phyloP scores from a whole-genome alignment of 2,888 invertebrate species.

The Dysmachus trigonus region DNA sequence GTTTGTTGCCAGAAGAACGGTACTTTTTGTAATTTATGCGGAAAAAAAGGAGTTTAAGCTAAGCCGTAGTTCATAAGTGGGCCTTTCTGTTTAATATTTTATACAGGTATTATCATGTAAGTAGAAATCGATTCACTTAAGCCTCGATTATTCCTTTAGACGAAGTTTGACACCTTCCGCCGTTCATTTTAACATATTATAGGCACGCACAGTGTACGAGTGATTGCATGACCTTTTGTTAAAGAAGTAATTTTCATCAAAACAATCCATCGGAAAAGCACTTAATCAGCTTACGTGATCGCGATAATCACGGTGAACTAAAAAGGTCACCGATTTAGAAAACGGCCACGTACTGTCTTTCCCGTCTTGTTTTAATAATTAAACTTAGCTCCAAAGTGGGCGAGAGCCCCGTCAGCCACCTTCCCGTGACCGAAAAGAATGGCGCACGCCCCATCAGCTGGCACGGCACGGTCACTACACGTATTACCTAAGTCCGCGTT shows the following conservation, averaged over 20 bases:
- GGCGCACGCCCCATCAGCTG: neutral
- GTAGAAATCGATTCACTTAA: neutral
- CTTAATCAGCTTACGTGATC: neutral
- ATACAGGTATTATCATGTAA: neutral
- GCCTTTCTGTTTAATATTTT: neutral
- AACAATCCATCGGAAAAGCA: neutral
- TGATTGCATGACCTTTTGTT: neutral
- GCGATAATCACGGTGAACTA: neutral
- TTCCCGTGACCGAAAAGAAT: neutral
- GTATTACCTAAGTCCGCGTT: neutral
- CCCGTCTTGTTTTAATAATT: neutral
- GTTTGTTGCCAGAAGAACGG: too few species aligned
- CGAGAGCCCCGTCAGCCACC: neutral
- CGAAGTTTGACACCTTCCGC: neutral
- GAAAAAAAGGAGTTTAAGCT: neutral
- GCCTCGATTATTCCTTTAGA: neutral
- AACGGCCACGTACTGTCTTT: neutral
- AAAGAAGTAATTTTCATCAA: neutral
- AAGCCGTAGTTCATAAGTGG: neutral
- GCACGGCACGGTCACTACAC: neutral
- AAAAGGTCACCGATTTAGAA: constrained; percentile 18
- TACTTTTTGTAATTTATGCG: neutral
- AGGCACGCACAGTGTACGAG: neutral
- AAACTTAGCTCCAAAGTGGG: neutral
- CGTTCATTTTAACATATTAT: neutral